Evolutionary conservation across 1,140 invertebrate species (phyloP).

Genomic region (Ceratosolen solmsi): DNA sequence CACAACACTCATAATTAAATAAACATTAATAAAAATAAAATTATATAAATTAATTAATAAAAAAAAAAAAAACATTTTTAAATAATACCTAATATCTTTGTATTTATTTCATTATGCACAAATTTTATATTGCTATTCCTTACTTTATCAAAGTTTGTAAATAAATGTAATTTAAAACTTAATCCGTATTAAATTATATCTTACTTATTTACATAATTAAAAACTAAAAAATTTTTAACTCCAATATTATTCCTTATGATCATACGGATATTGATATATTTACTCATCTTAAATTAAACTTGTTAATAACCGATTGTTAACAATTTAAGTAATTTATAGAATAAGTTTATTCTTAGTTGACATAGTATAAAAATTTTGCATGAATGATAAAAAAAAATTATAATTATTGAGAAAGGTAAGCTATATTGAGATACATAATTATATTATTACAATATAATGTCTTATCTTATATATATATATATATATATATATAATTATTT

Average conservation of each 20-base stretch:
- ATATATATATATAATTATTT: no score
- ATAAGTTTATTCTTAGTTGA: background rate
- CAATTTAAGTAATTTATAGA: background rate
- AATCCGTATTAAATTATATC: background rate
- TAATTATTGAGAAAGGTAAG: background rate
- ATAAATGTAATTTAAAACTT: background rate
- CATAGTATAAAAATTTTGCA: no score
- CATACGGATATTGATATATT: background rate
- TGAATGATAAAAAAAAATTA: no score
- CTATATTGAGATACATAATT: background rate
- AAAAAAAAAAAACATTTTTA: no score
- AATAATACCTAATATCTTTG: background rate
- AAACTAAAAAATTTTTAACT: background rate
- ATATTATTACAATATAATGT: background rate
- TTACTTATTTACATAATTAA: background rate
- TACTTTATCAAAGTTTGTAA: background rate
- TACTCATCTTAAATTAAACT: background rate
- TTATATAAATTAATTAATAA: background rate
- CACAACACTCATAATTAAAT: background rate
- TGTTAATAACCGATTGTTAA: no score
- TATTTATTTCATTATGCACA: conserved; percentile 6
- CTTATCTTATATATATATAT: conserved; percentile 33
- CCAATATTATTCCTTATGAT: background rate
- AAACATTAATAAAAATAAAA: background rate
- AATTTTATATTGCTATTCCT: conserved; percentile 21